Percentiles rank a stretch among this genome's conserved stretches.
phyloP scores from a whole-genome alignment of 2,113 vertebrate species.

The Falcunculus frontatus region DNA sequence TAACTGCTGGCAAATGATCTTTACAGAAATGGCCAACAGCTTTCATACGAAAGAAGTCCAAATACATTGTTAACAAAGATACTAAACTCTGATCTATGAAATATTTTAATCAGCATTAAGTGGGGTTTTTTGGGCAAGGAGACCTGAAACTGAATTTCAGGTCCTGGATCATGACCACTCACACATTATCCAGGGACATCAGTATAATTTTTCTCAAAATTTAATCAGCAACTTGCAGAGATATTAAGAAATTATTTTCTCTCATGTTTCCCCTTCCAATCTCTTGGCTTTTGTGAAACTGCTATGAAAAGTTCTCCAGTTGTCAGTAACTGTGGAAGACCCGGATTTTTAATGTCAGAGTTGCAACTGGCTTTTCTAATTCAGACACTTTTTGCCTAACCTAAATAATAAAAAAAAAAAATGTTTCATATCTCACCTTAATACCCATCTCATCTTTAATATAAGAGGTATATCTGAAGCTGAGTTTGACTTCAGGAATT shows the following conservation, averaged over 20 bases:
- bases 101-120: background rate
- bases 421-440: background rate
- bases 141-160: background rate
- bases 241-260: background rate
- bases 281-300: background rate
- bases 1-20: background rate
- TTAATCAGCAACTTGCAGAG: background rate
- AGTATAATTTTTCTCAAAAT: background rate
- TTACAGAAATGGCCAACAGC: background rate
- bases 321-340: background rate
- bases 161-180: background rate
- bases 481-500: background rate
- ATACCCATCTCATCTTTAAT: background rate
- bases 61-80: background rate
- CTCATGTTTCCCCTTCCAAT: background rate
- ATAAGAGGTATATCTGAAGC: background rate
- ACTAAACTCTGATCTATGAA: background rate
- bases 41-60: background rate
- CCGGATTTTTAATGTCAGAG: background rate
- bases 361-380: background rate
- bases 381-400: background rate
- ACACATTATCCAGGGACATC: background rate
- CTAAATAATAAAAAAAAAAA: background rate
- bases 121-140: background rate
- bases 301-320: background rate